Evolutionary conservation across 2,113 vertebrate genomes (phyloP), one percentile per base, ranked within the genome.

Genomic region (Phyllostomus hastatus): DNA sequence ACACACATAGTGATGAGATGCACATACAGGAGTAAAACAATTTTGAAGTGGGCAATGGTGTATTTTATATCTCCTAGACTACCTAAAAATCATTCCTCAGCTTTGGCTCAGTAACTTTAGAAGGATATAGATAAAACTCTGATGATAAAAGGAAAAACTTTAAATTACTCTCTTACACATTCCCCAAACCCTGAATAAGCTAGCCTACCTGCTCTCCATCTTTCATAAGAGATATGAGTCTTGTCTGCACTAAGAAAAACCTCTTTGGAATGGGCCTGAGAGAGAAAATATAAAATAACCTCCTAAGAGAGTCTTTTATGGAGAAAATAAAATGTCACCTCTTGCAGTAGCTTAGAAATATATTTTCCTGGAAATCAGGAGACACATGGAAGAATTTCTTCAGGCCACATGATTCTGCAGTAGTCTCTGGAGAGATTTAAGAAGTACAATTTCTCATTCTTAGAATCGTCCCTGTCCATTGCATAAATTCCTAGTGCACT

Each of bases 241-340:
- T 16, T 70, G 72, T 38, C 33, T 94, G 20, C 38, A 91, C 59
- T 61, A 43, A 92, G 43, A 78, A 84, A 93, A 92, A 43, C 7
- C 35, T 66, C 31, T 95, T 83, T 84, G 46, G 83, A 90, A 72
- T 78, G 72, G 20, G 5, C 80, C 70, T 85, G 59, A 72, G 57
- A 86, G 17, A 69, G 31, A 88, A 91, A 84, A 64, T 76, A 52
- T 52, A 91, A 92, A 90, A 87, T 80, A 91, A 75, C 22, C 82
- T 90, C 81, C 54, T 14, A 87, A 89, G 61, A 89, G 10, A 88
- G 12, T 79, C 26, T 91, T 87, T 93, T 64, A 95, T 86, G 67
- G 50, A 89, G 61, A 95, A 78, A 41, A 72, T 72, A 88, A 93
- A 95, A 97, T 70, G 78, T 70, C 69, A 91, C 26, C 43, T 92